Conservation (phyloP, 2,888 invertebrate species). For the Ectemnius cavifrons region DNA sequence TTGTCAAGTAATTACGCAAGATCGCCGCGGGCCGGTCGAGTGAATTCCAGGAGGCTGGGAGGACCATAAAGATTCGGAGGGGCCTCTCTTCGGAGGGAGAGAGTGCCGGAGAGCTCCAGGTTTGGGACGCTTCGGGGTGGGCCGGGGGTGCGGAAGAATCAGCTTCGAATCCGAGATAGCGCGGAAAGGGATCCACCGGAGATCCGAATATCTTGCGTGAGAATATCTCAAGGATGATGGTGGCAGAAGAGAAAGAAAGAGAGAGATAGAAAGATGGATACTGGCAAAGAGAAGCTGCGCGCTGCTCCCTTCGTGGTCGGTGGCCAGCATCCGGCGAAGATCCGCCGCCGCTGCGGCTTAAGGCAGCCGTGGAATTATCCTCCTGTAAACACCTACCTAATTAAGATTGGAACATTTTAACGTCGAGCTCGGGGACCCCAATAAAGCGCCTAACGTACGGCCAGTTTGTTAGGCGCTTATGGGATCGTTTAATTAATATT, state of each 20-base stretch:
- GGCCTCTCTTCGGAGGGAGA: too few species aligned
- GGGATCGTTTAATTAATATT: constrained; percentile 78
- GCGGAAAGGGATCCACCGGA: constrained; percentile 9
- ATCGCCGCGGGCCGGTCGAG: constrained; percentile 38
- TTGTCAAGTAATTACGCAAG: constrained; percentile 56
- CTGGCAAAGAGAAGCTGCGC: constrained; percentile 24
- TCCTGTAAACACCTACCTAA: constrained; percentile 77
- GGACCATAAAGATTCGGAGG: constrained; percentile 59
- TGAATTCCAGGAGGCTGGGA: constrained; percentile 59
- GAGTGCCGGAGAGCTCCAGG: too few species aligned
- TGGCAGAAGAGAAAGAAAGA: background rate
- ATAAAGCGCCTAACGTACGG: constrained; percentile 75
- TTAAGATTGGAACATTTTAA: constrained; percentile 78
- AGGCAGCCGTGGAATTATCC: constrained; percentile 68
- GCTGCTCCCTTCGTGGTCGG: constrained; percentile 42
- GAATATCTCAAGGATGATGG: background rate
- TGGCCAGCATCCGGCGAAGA: constrained; percentile 54
- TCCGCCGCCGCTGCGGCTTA: constrained; percentile 47
- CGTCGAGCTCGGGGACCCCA: constrained; percentile 69
- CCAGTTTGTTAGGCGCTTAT: constrained; percentile 75
- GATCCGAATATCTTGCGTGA: background rate
- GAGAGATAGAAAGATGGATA: constrained; percentile 7
- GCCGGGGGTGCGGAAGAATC: constrained; percentile 18
- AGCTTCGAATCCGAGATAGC: background rate
- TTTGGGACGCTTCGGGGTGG: constrained; percentile 33